Evolutionary conservation across 2,888 invertebrate genomes (phyloP).

Genomic region (Noctua janthina): DNA sequence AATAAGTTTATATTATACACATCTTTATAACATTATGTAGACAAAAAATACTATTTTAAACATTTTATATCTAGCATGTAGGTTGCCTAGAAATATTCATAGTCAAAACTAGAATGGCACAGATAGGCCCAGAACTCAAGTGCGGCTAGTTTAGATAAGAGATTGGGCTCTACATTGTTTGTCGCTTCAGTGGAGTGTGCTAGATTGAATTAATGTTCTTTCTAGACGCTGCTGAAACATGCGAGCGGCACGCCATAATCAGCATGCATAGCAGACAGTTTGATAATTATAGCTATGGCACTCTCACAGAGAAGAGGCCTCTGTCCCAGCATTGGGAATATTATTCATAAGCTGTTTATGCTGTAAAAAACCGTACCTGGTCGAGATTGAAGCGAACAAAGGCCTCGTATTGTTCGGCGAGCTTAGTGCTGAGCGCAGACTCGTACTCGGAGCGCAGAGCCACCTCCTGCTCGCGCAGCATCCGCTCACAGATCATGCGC

Average conservation of each 20-base stretch:
- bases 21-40: too few species aligned
- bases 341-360: not conserved
- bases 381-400: constrained; percentile 99
- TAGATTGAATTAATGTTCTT: not conserved
- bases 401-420: constrained; percentile 99
- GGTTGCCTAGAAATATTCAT: not conserved
- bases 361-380: constrained; percentile 91
- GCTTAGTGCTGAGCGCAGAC: constrained; percentile 96
- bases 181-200: not conserved
- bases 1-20: not conserved
- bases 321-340: not conserved
- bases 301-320: not conserved
- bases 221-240: not conserved
- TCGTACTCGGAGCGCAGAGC: constrained; percentile 98
- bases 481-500: constrained; percentile 98
- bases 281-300: not conserved
- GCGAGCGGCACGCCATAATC: not conserved
- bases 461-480: constrained; percentile 98
- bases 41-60: not conserved
- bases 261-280: not conserved
- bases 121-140: not conserved
- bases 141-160: not conserved
- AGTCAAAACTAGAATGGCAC: not conserved
- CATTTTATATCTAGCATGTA: not conserved
- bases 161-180: not conserved